Evolutionary conservation across 2,113 vertebrate genomes (phyloP), one percentile per base, ranked within the genome.

Genomic region (Muntiacus reevesi): DNA sequence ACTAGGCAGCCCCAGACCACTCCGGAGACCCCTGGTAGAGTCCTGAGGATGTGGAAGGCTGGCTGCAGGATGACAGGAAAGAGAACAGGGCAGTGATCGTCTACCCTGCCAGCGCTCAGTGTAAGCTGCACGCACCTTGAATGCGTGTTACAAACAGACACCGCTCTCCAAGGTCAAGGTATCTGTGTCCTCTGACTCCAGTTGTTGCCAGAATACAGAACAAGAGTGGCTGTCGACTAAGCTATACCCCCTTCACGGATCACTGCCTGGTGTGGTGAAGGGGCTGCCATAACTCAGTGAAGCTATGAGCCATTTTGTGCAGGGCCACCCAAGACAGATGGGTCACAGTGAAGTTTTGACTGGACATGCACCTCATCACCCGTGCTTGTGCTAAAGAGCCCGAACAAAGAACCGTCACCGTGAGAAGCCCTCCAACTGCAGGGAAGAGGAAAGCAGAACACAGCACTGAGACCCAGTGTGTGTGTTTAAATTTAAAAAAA

Each of bases 321-420:
- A 54, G 52, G 52, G 52, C 52, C 52, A 54, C 52, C 16, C 52
- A 54, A 17, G 52, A 54, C 52, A 54, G 16, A 54, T 17, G 6
- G 52, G 52, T 54, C 52, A 17, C 6, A 54, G 52, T 54, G 52
- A 54, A 54, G 17, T 17, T 54, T 17, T 54, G 52, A 52, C 14
- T 6, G 1, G 17, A 16, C 15, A 16, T 25, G 55, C 21, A 9
- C 55, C 9, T 9, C 55, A 54, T 19, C 52, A 54, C 16, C 52
- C 6, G 5, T 54, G 16, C 16, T 7, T 54, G 52, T 17, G 52
- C 16, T 54, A 17, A 14, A 17, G 30, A 64, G 60, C 30, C 60
- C 1, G 2, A 19, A n/a, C 3, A 36, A 17, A n/a, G 16, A 36
- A 36, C 8, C 0, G 0, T 19, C 33, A 36, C 64, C 5, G 10